Percentiles rank a stretch among this genome's conserved stretches.
These are phyloP conservation scores for Silvanus unidentatus DNA, from an alignment of 2,888 invertebrate genomes.

Conservation along the genomic window DNA sequence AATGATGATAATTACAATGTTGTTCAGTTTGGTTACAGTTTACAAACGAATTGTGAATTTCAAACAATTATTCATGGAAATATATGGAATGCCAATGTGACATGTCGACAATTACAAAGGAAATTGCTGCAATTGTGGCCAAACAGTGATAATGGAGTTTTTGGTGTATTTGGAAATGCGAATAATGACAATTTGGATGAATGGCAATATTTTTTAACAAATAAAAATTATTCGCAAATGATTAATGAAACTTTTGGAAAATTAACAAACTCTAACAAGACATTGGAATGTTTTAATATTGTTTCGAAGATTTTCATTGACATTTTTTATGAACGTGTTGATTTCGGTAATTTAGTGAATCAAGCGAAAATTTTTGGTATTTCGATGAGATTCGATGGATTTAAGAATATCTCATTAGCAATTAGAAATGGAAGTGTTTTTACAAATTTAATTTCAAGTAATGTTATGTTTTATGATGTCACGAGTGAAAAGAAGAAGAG, in stretches of 20 bases:
- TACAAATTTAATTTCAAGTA: slow-evolving; percentile 22
- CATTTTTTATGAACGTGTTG: slow-evolving; percentile 47
- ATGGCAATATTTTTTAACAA: slow-evolving; percentile 49
- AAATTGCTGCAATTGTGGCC: slow-evolving; percentile 32
- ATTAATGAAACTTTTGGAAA: slow-evolving; percentile 30
- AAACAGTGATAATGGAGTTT: slow-evolving; percentile 33
- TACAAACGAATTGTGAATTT: slow-evolving; percentile 46
- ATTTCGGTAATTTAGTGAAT: slow-evolving; percentile 32
- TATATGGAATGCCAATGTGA: slow-evolving; percentile 23
- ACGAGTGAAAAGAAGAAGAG: slow-evolving; percentile 46
- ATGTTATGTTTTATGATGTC: slow-evolving; percentile 46
- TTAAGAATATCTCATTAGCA: slow-evolving; percentile 19
- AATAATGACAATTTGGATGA: slow-evolving; percentile 40
- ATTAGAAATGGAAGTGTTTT: slow-evolving; percentile 12
- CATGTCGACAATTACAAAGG: slow-evolving; percentile 37
- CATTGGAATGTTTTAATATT: slow-evolving; percentile 41
- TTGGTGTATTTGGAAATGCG: slow-evolving; percentile 51
- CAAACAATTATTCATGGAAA: neutral
- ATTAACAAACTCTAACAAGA: slow-evolving; percentile 36
- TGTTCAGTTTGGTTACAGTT: slow-evolving; percentile 50
- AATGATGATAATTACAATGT: slow-evolving; percentile 39
- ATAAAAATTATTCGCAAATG: slow-evolving; percentile 35
- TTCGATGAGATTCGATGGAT: slow-evolving; percentile 26
- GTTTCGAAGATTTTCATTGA: slow-evolving; percentile 39
- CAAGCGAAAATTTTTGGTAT: slow-evolving; percentile 41